Conservation (phyloP, 2,797 vertebrate genomes). For the Phoeniculus purpureus region DNA sequence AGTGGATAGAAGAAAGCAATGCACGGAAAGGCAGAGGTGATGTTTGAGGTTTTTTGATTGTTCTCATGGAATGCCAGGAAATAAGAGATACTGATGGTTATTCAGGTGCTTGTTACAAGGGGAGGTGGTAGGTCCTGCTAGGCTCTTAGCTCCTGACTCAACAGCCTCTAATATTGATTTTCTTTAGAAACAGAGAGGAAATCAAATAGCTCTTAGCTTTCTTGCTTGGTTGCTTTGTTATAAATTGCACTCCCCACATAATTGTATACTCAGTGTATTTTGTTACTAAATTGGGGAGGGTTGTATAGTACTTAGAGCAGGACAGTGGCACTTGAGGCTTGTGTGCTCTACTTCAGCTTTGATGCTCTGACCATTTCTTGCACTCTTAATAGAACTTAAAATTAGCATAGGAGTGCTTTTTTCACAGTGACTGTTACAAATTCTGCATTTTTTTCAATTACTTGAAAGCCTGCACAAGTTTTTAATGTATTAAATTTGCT, state of each 20-base stretch:
- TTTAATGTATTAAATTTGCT: not conserved
- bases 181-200: not conserved
- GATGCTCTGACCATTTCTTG: not conserved
- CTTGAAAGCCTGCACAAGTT: not conserved
- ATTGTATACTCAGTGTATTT: not conserved
- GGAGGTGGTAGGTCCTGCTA: not conserved
- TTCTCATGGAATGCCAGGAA: not conserved
- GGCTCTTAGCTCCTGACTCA: not conserved
- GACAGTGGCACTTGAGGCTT: not conserved
- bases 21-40: slow-evolving; percentile 90
- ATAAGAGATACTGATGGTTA: not conserved
- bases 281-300: not conserved
- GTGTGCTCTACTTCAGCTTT: not conserved
- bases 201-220: not conserved
- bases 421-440: not conserved
- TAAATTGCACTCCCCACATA: not conserved
- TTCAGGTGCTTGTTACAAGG: not conserved
- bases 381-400: not conserved
- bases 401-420: not conserved
- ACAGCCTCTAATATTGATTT: not conserved
- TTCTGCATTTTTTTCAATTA: not conserved
- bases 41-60: not conserved
- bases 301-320: not conserved
- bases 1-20: slow-evolving; percentile 96
- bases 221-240: not conserved